phyloP scores from a whole-genome alignment of 2,113 vertebrate species.

The Origma solitaria region DNA sequence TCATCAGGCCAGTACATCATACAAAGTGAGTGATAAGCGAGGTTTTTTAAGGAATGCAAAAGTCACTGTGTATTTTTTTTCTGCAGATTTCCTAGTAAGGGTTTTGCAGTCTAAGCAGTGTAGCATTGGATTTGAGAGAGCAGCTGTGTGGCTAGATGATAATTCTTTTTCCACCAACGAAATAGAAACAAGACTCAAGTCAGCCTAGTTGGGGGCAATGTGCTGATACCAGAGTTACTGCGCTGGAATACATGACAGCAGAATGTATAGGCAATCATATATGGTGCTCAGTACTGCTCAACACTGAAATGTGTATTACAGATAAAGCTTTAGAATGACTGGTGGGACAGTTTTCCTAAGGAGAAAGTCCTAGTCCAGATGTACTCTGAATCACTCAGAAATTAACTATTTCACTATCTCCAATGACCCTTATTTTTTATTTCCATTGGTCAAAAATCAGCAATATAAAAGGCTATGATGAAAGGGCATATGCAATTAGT shows the following conservation, averaged over 20 bases:
- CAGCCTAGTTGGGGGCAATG: fast-evolving
- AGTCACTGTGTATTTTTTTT: background rate
- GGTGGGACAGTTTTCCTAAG: background rate
- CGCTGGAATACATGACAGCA: fast-evolving
- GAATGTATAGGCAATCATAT: background rate
- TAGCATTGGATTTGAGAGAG: background rate
- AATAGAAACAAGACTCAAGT: background rate
- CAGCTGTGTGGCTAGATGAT: background rate
- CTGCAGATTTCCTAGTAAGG: background rate
- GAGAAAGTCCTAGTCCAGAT: background rate
- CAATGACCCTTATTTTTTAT: background rate
- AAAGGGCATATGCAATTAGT: background rate
- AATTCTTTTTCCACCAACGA: background rate
- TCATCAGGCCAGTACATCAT: background rate
- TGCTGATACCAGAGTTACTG: background rate
- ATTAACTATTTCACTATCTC: background rate
- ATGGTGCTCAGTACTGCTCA: background rate
- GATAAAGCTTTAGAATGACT: background rate
- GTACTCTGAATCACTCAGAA: background rate
- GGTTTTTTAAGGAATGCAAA: background rate
- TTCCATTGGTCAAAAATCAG: background rate
- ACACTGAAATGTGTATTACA: background rate
- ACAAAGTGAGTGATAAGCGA: background rate
- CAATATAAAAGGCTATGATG: background rate
- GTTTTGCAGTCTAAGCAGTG: background rate